Conservation (phyloP, 2,113 vertebrate genomes). For the Pedetes capensis region DNA sequence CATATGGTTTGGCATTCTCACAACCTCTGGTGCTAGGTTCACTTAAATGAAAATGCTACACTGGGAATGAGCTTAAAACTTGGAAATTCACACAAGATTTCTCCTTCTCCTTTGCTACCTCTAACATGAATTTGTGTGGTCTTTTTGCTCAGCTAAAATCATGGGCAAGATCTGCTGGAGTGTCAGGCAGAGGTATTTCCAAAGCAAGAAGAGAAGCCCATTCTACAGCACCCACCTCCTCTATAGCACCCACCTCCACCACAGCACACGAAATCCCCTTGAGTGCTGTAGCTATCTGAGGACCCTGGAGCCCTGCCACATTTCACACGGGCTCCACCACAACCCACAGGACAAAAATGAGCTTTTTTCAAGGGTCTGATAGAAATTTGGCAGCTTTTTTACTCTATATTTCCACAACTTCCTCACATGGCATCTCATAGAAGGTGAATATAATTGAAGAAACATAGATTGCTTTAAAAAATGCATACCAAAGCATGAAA, state of each 20-base stretch:
- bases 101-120: background rate
- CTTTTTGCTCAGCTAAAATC: background rate
- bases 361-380: background rate
- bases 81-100: background rate
- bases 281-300: background rate
- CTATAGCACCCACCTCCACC: background rate
- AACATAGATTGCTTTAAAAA: background rate
- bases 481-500: background rate
- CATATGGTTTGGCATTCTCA: slow-evolving; percentile 44
- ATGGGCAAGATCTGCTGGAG: background rate
- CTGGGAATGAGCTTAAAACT: background rate
- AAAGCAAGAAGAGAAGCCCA: background rate
- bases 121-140: rapidly evolving
- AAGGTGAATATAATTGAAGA: background rate
- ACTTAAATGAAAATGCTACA: background rate
- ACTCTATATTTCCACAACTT: background rate
- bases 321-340: background rate
- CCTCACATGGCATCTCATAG: slow-evolving; percentile 1
- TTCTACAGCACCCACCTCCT: too few relatives aligned
- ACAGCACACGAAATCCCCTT: background rate
- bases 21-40: background rate
- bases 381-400: slow-evolving; percentile 26
- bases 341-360: background rate
- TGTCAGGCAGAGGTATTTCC: background rate
- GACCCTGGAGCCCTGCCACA: background rate